phyloP scores from a whole-genome alignment of 2,113 vertebrate genomes.

The Poeciliopsis prolifica region DNA sequence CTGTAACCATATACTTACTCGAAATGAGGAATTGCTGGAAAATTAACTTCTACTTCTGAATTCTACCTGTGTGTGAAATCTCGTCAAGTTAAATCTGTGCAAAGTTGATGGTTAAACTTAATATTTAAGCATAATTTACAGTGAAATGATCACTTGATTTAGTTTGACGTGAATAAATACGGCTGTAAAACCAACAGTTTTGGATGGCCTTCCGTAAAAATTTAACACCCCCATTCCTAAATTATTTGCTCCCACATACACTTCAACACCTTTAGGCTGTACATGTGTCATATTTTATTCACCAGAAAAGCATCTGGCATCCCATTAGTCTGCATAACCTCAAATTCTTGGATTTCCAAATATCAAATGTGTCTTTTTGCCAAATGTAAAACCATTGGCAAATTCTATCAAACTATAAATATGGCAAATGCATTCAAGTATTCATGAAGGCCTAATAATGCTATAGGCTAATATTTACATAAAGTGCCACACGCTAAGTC shows the following conservation, averaged over 20 bases:
- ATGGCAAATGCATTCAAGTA: conserved; percentile 72
- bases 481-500: conserved; percentile 72
- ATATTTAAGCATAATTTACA: background rate
- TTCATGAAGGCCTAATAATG: conserved; percentile 79
- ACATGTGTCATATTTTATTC: conserved; percentile 75
- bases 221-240: conserved; percentile 30
- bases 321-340: conserved; percentile 78
- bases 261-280: conserved; percentile 60
- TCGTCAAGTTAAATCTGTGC: background rate
- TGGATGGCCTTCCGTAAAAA: background rate
- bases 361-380: conserved; percentile 68
- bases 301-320: conserved; percentile 66
- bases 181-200: background rate
- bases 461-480: conserved; percentile 83
- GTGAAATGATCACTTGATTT: background rate
- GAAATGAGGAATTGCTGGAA: background rate
- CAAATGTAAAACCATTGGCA: conserved; percentile 72
- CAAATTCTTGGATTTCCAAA: conserved; percentile 75
- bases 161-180: too few species aligned
- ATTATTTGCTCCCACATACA: conserved; percentile 50
- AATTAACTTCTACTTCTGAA: background rate
- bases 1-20: background rate
- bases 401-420: conserved; percentile 82
- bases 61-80: background rate
- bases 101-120: background rate